Base-by-base conservation (phyloP, 2,888 invertebrate species). In the Idaea aversata region DNA sequence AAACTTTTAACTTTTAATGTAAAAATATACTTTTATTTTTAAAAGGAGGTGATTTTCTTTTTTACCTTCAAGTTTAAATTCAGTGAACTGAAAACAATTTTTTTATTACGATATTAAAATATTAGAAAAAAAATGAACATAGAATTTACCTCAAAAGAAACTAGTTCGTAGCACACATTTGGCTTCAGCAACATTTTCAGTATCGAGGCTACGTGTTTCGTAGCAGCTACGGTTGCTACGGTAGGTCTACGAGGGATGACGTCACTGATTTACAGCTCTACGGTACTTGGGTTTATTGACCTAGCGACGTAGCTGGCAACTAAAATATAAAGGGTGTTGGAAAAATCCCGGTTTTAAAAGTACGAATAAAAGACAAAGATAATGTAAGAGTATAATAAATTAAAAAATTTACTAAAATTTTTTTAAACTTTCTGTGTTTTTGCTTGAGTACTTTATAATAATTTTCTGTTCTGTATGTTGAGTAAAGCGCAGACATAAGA, bases 211-310 rank as follows among this genome's bases (percentile, higher is more conserved):
- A 47, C 47, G 47, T 47, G 47, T 47, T 47, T 47, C 47, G 47
- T 47, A 47, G 47, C 47, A 47, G 47, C 47, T 47, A 47, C 47
- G 15, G 59, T 72, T 68, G 80, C 76, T 78, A 76, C 69, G 72
- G 71, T 65, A 67, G 68, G 65, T 71, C 76, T 77, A 75, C 75
- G 77, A 75, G 70, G 72, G 71, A 67, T 78, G 81, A 82, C 80
- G 79, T 82, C 84, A 83, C 75, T 80, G 83, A 84, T 85, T 83
- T 85, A 83, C 77, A 72, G 71, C 61, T 63, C 16, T 15, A 59
- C 58, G 66, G 69, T 76, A 74, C 75, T 72, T 75, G 72, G 75
- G 80, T 78, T 77, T 77, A 78, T 78, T 74, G 78, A 78, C 81
- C 81, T 72, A 70, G 64, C 59, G 63, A 66, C 73, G 71, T 67